Conservation (phyloP, 2,113 vertebrate species). For the Aleadryas rufinucha region DNA sequence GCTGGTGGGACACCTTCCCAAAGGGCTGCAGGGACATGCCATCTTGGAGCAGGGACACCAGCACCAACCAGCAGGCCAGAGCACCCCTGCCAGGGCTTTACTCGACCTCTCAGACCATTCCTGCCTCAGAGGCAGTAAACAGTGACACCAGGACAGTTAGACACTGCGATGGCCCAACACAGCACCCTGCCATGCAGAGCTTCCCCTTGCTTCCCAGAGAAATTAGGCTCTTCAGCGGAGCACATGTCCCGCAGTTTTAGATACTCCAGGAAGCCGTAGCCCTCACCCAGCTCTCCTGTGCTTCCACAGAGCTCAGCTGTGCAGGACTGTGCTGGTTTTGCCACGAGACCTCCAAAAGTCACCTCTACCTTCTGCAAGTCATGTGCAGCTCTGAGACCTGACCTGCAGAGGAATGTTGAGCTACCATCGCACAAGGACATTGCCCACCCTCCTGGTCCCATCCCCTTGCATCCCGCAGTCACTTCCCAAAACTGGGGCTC, state of each 20-base stretch:
- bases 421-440: accelerated
- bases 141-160: neutral
- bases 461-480: accelerated
- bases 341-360: accelerated
- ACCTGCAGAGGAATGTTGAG: neutral
- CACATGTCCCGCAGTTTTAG: accelerated
- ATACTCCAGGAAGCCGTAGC: accelerated
- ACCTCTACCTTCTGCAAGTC: accelerated
- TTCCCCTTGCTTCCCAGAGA: neutral
- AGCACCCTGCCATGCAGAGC: accelerated
- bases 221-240: accelerated
- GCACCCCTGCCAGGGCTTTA: neutral
- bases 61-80: neutral
- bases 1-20: neutral
- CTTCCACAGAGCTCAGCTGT: neutral
- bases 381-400: neutral
- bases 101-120: neutral
- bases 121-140: neutral
- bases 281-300: neutral
- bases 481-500: neutral
- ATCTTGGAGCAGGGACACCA: neutral
- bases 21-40: neutral
- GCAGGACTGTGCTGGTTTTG: neutral
- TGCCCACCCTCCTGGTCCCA: neutral
- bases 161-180: neutral